Base-by-base conservation (phyloP, 23 tunicate species). In the Styela plicata region DNA sequence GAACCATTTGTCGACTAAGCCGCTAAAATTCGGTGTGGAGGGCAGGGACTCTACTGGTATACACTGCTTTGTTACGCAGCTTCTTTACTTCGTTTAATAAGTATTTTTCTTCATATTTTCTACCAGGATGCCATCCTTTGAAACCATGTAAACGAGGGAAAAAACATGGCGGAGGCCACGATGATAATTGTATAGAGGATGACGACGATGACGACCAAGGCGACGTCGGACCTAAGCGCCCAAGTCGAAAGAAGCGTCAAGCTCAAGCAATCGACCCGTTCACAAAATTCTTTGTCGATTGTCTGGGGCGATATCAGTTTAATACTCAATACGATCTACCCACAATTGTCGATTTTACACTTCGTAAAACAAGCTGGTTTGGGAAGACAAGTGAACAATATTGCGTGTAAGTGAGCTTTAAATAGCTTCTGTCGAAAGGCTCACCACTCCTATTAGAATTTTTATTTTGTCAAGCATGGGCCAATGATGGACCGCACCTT, bases 161-260 rank as follows among this genome's bases (percentile, higher is more conserved):
- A 44, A 44, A 44, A 44, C 57, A 7, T 5, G 57, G 57, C 13
- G 57, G 57, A 44, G 57, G 57, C 13, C 57, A 44, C 57, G 57
- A 44, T 44, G 57, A 44, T 44, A 44, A 44, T 13, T 44, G 57
- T 13, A 13, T 44, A 7, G 57, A 44, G 57, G 57, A 44, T 13
- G 57, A 44, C 57, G 57, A 44, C 57, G 57, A 44, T 44, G 57
- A 44, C 13, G 57, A 44, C 57, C 57, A 44, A 44, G 57, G 57
- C 57, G 57, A 44, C 57, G 57, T 44, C 10, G 57, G 57, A 5
- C 44, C 44, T 74, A 22, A 74, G 52, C 65, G 84, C 75, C 30
- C 44, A 21, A 1, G 2, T 25, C 65, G 69, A 32, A 66, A 74
- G 2, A 34, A 64, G 30, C 65, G 84, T 66, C 57, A 44, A 44